phyloP scores from a whole-genome alignment of 2,113 vertebrate genomes.

The Rissa tridactyla region DNA sequence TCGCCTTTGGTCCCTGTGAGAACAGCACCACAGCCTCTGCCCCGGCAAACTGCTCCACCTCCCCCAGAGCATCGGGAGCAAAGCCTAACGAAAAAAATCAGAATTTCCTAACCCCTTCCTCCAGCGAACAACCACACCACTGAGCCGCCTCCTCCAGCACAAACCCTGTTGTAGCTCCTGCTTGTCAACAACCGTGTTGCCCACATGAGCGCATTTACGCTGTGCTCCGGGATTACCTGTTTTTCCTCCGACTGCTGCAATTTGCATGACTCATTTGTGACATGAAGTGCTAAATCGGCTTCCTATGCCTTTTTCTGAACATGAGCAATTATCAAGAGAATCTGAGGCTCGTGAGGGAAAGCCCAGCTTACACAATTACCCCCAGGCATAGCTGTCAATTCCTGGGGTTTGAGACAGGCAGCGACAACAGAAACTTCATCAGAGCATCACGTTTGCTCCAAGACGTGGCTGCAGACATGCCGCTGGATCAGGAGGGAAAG shows the following conservation, averaged over 20 bases:
- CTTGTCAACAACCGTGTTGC: not conserved
- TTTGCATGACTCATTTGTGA: conserved; percentile 42
- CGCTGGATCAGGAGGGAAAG: not conserved
- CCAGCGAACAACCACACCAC: not conserved
- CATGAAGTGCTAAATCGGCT: not conserved
- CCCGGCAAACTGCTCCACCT: not conserved
- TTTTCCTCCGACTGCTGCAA: conserved; percentile 14
- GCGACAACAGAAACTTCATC: not conserved
- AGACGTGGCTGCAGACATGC: not conserved
- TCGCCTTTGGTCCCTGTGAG: not conserved
- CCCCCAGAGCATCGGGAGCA: not conserved
- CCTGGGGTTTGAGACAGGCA: not conserved
- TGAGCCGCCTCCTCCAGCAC: not conserved
- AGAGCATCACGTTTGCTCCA: not conserved
- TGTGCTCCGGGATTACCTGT: not conserved
- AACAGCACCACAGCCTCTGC: not conserved
- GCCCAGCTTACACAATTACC: not conserved
- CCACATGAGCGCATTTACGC: not conserved
- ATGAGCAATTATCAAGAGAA: not conserved
- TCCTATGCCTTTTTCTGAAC: conserved; percentile 18
- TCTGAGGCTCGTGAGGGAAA: not conserved
- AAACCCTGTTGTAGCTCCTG: not conserved
- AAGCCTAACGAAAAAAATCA: not conserved
- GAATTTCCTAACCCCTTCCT: not conserved
- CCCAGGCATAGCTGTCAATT: not conserved